Base-by-base conservation (phyloP, 2,797 vertebrate species). In the Lophius americanus region DNA sequence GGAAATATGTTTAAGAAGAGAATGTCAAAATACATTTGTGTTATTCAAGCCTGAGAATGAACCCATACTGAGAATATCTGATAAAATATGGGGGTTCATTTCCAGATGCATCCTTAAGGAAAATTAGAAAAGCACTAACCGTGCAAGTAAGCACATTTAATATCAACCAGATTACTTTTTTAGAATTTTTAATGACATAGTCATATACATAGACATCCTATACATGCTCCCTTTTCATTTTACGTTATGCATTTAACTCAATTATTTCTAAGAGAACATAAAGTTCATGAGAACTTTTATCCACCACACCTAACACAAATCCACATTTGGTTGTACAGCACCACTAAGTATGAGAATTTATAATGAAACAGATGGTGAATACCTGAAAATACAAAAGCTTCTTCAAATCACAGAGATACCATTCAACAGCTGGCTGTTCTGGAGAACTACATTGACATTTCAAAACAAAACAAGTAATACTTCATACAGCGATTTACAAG, bases 231-330 rank as follows among this genome's bases (percentile, higher is more conserved):
- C 7, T 36, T 23, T 23, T 23, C 23, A 23, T 23, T 23, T 23
- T 23, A 23, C 23, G 23, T 23, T 23, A 23, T 23, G 23, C 23
- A 23, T 23, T 23, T 23, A 23, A 23, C 23, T 23, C 23, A 23
- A 23, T 23, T 23, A 62, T 47, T 64, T 10, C 13, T 47, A 14
- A 48, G 39, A 65, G 1, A 44, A 60, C 37, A 60, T 46, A 54
- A 23, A 73, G 5, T 64, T 46, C 39, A 47, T 37, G 63, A 79
- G 59, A 79, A 79, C 72, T 38, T 37, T 51, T 48, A 35, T 39
- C 1, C 60, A 43, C 47, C 2, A 3, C 4, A 63, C 10, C 14
- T 66, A 14, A 38, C 11, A 6, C 4, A 53, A 47, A 55, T 33
- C n/a, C 14, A 47, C 0, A 32, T 11, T 12, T 47, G 14, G 13